These are phyloP conservation scores for Steromphala cineraria DNA, from an alignment of 2,888 invertebrate genomes.

Conservation along the genomic window DNA sequence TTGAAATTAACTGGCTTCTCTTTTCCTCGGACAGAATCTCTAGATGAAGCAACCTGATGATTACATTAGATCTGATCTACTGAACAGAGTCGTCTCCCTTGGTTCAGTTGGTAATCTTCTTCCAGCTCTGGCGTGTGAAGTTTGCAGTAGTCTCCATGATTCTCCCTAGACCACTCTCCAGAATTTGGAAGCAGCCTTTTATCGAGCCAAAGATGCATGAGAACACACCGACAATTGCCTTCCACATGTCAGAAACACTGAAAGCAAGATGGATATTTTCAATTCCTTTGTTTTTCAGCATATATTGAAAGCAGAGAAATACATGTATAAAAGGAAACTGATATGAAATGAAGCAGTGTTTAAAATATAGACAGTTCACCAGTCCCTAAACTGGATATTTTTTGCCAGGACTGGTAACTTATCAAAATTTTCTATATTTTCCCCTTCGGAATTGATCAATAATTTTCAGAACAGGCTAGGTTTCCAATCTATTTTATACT, in stretches of 20 bases:
- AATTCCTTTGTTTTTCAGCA: neutral
- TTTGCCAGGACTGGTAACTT: too few species aligned
- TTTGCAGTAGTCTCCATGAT: neutral
- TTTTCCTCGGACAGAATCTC: neutral
- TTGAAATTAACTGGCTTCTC: too few species aligned
- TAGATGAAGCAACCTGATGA: neutral
- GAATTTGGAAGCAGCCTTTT: neutral
- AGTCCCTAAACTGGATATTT: too few species aligned
- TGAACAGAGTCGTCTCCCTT: neutral
- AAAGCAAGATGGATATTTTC: neutral
- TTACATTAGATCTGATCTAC: neutral
- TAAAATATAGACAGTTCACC: too few species aligned
- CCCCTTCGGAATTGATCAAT: too few species aligned
- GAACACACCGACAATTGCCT: neutral
- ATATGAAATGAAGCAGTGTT: neutral
- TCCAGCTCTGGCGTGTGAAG: neutral
- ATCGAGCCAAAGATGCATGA: neutral
- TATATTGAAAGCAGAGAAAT: too few species aligned
- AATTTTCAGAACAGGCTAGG: too few species aligned
- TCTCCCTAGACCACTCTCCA: neutral
- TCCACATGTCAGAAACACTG: conserved; percentile 10
- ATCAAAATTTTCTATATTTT: too few species aligned
- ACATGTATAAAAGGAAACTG: neutral
- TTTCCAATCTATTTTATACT: too few species aligned
- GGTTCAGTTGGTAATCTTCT: conserved; percentile 15